Percentiles rank a stretch among this genome's conserved stretches.
Conservation (phyloP, 2,888 invertebrate species). For the Amphipoea oculea region DNA sequence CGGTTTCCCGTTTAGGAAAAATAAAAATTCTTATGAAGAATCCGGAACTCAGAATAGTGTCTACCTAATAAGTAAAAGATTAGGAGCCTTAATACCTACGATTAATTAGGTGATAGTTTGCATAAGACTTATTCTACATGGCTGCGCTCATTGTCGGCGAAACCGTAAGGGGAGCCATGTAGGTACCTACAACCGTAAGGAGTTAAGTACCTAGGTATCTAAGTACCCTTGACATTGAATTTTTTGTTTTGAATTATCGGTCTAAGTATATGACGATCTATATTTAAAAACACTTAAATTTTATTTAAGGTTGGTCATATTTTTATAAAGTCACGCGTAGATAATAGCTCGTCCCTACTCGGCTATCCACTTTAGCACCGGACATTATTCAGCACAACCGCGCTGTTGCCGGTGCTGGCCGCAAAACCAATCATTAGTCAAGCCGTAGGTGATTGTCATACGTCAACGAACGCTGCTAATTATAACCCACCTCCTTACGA, state of each 20-base stretch:
- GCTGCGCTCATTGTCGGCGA: not conserved
- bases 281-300: slow-evolving; percentile 59
- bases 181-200: not conserved
- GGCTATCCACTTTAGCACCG: slow-evolving; percentile 85
- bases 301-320: slow-evolving; percentile 51
- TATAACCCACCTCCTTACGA: slow-evolving; percentile 54
- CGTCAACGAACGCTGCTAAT: slow-evolving; percentile 59
- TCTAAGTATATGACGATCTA: slow-evolving; percentile 37
- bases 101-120: not conserved
- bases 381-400: slow-evolving; percentile 83
- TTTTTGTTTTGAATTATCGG: not conserved
- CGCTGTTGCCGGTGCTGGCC: slow-evolving; percentile 53
- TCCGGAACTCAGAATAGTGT: not conserved
- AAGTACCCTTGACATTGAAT: not conserved
- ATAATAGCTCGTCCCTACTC: slow-evolving; percentile 54
- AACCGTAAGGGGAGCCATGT: not conserved
- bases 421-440: slow-evolving; percentile 75
- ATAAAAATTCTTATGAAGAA: too few relatives aligned
- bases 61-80: not conserved
- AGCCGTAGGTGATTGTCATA: slow-evolving; percentile 67
- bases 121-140: not conserved
- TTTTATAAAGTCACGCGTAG: slow-evolving; percentile 68
- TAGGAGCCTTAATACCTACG: not conserved
- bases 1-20: not conserved
- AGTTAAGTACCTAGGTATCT: not conserved